Conservation (phyloP, 2,888 invertebrate species). For the Patella caerulea region DNA sequence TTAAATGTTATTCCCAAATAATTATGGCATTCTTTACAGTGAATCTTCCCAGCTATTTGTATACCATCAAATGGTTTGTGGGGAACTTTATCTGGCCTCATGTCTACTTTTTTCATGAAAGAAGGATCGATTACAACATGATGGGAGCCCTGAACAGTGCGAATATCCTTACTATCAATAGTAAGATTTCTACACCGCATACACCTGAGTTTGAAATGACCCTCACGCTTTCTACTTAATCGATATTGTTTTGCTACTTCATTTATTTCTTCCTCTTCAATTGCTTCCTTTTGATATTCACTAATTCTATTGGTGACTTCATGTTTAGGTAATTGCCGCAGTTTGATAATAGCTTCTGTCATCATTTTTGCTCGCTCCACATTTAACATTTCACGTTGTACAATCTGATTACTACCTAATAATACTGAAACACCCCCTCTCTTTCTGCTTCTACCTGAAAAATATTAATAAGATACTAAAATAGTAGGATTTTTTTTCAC, state of each 20-base stretch:
- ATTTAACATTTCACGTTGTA: slow-evolving; percentile 36
- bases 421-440: slow-evolving; percentile 36
- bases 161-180: slow-evolving; percentile 14
- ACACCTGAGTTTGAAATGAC: slow-evolving; percentile 25
- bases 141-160: slow-evolving; percentile 26
- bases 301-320: slow-evolving; percentile 13
- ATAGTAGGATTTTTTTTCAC: not conserved
- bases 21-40: slow-evolving; percentile 40
- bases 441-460: slow-evolving; percentile 40
- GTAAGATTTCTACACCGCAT: slow-evolving; percentile 20
- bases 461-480: not conserved
- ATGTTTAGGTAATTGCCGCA: slow-evolving; percentile 22
- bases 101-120: slow-evolving; percentile 26
- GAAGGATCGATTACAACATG: slow-evolving; percentile 25
- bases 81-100: slow-evolving; percentile 25
- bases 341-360: slow-evolving; percentile 31
- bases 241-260: slow-evolving; percentile 4
- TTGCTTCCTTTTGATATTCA: slow-evolving; percentile 7
- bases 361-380: slow-evolving; percentile 34
- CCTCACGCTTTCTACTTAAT: not conserved
- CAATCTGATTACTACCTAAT: slow-evolving; percentile 35
- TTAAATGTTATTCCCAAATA: slow-evolving; percentile 42
- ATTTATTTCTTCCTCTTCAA: slow-evolving; percentile 26
- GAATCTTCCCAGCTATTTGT: slow-evolving; percentile 39
- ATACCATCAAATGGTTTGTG: slow-evolving; percentile 27